Percentiles rank a stretch among this genome's conserved stretches.
phyloP scores from a whole-genome alignment of 2,888 invertebrate genomes.

The Glaucopsyche alexis region DNA sequence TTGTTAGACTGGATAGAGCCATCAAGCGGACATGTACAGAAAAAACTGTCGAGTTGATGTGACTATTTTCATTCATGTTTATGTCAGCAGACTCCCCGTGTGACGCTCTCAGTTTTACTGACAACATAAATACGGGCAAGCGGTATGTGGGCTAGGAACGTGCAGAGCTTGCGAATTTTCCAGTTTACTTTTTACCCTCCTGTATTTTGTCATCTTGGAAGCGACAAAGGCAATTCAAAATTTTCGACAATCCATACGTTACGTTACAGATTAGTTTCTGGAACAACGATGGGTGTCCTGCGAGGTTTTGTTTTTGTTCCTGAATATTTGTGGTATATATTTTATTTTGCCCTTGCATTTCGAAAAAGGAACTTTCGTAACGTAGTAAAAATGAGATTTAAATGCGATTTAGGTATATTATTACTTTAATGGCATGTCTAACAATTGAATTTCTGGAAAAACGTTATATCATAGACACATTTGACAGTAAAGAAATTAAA shows the following conservation, averaged over 20 bases:
- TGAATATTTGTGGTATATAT: not conserved
- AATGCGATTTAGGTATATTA: too few relatives aligned
- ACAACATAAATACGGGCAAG: constrained; percentile 65
- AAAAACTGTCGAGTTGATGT: constrained; percentile 46
- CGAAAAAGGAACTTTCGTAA: too few relatives aligned
- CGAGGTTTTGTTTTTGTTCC: not conserved
- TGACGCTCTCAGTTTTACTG: constrained; percentile 66
- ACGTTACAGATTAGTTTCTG: constrained; percentile 9
- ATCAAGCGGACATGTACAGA: constrained; percentile 38
- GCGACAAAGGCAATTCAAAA: constrained; percentile 25
- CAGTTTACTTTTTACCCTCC: constrained; percentile 35
- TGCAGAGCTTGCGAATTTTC: constrained; percentile 42
- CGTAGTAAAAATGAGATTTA: too few relatives aligned
- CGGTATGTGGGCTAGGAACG: constrained; percentile 44
- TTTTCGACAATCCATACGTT: constrained; percentile 21
- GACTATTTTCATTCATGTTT: constrained; percentile 68
- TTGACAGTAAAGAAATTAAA: constrained; percentile 34
- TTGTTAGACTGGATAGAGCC: constrained; percentile 38
- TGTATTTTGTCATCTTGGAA: constrained; percentile 24
- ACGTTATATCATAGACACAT: not conserved
- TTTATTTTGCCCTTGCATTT: too few relatives aligned
- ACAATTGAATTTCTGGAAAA: not conserved
- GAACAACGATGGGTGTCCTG: constrained; percentile 5
- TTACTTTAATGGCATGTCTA: not conserved
- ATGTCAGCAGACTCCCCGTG: constrained; percentile 57